phyloP scores from a whole-genome alignment of 1,140 invertebrate genomes.

The Calliopsis andreniformis region DNA sequence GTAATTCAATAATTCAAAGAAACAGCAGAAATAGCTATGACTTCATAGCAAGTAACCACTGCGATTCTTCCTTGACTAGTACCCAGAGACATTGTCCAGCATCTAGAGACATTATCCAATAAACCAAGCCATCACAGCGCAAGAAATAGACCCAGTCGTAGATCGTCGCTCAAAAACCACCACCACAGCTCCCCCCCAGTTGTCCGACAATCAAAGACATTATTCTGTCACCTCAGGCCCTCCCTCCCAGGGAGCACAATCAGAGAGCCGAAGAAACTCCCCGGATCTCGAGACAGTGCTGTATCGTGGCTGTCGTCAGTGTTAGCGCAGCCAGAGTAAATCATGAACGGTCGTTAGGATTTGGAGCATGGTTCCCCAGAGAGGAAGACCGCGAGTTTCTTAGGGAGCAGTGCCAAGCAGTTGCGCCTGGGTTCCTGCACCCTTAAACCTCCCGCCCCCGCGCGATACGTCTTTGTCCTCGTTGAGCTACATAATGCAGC shows the following conservation, averaged over 20 bases:
- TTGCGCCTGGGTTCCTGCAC: slow-evolving; percentile 1
- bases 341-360: slow-evolving; percentile 49
- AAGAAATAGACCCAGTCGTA: too few relatives aligned
- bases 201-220: neutral
- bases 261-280: slow-evolving; percentile 13
- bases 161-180: too few relatives aligned
- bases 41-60: too few relatives aligned
- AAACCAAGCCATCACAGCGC: too few relatives aligned
- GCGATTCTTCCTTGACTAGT: too few relatives aligned
- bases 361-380: slow-evolving; percentile 31
- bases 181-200: too few relatives aligned
- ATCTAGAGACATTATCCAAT: neutral
- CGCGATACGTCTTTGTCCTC: slow-evolving; percentile 42
- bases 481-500: slow-evolving; percentile 38
- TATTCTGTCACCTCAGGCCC: too few relatives aligned
- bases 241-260: neutral
- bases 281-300: neutral
- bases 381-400: neutral
- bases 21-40: too few relatives aligned
- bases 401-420: slow-evolving; percentile 34
- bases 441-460: neutral
- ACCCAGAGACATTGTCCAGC: neutral
- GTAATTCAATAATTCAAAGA: too few relatives aligned
- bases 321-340: slow-evolving; percentile 33
- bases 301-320: neutral